Evolutionary conservation across 2,888 invertebrate species (phyloP).

Genomic region (Brenthis daphne): DNA sequence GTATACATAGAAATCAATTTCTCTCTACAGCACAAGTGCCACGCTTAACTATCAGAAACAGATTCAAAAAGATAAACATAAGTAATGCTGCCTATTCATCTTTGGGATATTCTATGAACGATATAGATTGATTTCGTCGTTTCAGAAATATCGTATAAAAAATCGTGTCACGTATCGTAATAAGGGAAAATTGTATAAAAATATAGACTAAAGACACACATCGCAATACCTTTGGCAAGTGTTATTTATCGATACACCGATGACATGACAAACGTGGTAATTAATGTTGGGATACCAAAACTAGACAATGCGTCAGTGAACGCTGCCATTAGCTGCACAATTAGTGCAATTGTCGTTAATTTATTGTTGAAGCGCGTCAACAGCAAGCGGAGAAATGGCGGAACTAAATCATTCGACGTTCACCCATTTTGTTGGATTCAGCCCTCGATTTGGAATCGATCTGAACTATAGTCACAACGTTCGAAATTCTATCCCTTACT

Average conservation of each 20-base stretch:
- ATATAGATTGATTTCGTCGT: constrained; percentile 62
- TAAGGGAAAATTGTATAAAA: constrained; percentile 51
- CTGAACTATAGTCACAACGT: constrained; percentile 16
- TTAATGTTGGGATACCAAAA: constrained; percentile 62
- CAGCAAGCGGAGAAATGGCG: constrained; percentile 47
- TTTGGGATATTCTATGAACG: constrained; percentile 45
- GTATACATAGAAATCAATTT: constrained; percentile 65
- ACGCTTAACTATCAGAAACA: constrained; percentile 44
- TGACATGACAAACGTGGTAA: constrained; percentile 52
- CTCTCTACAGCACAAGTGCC: constrained; percentile 50
- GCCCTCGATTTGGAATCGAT: constrained; percentile 21
- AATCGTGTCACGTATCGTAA: constrained; percentile 65
- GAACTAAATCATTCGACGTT: constrained; percentile 45
- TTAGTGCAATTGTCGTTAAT: constrained; percentile 80
- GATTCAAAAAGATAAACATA: constrained; percentile 51
- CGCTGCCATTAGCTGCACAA: constrained; percentile 74
- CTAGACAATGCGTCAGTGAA: constrained; percentile 74
- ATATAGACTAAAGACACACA: constrained; percentile 34
- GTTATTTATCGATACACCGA: constrained; percentile 3
- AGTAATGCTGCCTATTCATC: constrained; percentile 53
- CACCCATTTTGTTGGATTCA: constrained; percentile 31
- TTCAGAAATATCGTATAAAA: constrained; percentile 39
- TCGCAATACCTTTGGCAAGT: constrained; percentile 2
- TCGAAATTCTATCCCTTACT: constrained; percentile 18
- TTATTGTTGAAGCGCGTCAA: constrained; percentile 65